These are phyloP conservation scores for Plutomurus gul DNA, from an alignment of 1,140 invertebrate genomes.

Conservation along the genomic window DNA sequence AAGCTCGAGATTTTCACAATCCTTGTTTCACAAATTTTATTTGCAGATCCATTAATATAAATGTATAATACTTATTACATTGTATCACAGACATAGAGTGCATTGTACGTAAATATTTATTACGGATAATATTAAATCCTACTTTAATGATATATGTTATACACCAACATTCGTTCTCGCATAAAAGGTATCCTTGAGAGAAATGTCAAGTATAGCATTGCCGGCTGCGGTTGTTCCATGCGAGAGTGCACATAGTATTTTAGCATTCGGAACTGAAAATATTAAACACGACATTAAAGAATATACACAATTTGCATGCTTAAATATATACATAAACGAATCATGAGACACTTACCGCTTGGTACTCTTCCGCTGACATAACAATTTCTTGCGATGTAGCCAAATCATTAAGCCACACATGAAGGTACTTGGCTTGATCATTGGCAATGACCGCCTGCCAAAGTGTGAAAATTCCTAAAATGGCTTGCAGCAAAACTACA, in stretches of 20 bases:
- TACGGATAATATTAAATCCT: too few species aligned
- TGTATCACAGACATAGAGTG: too few species aligned
- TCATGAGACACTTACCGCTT: neutral
- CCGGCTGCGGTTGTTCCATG: conserved; percentile 40
- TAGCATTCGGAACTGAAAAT: conserved; percentile 32
- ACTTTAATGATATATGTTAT: neutral
- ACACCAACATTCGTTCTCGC: neutral
- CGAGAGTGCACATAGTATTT: conserved; percentile 41
- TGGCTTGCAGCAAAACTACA: neutral
- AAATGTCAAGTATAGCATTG: conserved; percentile 6
- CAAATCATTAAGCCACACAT: conserved; percentile 48
- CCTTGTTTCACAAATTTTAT: too few species aligned
- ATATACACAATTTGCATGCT: too few species aligned
- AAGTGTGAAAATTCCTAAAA: conserved; percentile 25
- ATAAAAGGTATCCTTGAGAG: neutral
- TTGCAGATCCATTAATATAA: too few species aligned
- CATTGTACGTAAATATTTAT: too few species aligned
- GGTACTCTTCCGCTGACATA: neutral
- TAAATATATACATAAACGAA: too few species aligned
- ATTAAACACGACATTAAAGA: too few species aligned
- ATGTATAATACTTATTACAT: too few species aligned
- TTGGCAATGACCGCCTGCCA: conserved; percentile 40
- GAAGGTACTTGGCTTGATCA: conserved; percentile 34
- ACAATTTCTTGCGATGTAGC: neutral
- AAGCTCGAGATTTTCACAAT: too few species aligned